Evolutionary conservation across 2,888 invertebrate genomes (phyloP).

Genomic region (Silvanus unidentatus): DNA sequence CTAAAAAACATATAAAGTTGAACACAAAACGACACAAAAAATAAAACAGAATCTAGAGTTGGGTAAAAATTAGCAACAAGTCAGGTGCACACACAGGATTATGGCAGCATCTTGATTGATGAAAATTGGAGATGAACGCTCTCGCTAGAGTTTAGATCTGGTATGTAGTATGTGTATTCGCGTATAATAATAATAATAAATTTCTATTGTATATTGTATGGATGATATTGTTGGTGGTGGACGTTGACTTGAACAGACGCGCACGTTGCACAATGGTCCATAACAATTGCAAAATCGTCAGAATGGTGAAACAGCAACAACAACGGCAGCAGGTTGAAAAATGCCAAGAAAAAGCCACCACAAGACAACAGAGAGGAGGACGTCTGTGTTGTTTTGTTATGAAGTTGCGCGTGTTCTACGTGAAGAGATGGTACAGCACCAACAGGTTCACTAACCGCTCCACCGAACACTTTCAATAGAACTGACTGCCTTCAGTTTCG

Average conservation of each 20-base stretch:
- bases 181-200: slow-evolving; percentile 4
- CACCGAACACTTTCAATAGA: slow-evolving; percentile 22
- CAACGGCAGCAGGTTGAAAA: background rate
- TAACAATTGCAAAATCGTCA: slow-evolving; percentile 3
- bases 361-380: background rate
- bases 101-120: too few species aligned
- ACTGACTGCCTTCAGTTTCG: slow-evolving; percentile 21
- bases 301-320: background rate
- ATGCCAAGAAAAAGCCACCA: background rate
- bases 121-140: too few species aligned
- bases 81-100: too few species aligned
- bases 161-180: background rate
- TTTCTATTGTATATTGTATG: background rate
- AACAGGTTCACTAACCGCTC: slow-evolving; percentile 20
- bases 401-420: background rate
- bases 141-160: too few species aligned
- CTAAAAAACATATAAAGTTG: too few species aligned
- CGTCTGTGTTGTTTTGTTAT: background rate
- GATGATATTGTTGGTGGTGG: background rate
- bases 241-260: background rate
- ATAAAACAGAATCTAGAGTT: too few species aligned
- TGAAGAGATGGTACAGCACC: background rate
- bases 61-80: too few species aligned
- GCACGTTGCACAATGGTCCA: slow-evolving; percentile 3
- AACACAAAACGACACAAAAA: too few species aligned